These are phyloP conservation scores for Wiebesia pumilae DNA, from an alignment of 1,140 invertebrate species.

Conservation along the genomic window DNA sequence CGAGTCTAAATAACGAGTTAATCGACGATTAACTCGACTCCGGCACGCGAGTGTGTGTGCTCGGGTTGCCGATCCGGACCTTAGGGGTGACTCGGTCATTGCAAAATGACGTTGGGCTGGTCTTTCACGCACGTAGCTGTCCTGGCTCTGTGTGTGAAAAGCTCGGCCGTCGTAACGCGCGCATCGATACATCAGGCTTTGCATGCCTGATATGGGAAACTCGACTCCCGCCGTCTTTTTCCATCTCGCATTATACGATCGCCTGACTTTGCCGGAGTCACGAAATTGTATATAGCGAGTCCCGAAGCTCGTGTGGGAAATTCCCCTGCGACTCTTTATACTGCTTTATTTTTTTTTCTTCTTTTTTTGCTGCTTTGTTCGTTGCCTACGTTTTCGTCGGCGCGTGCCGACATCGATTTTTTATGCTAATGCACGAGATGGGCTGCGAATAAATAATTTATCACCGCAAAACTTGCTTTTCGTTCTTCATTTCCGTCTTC, in stretches of 20 bases:
- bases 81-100: conserved; percentile 71
- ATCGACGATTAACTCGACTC: conserved; percentile 39
- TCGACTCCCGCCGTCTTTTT: conserved; percentile 11
- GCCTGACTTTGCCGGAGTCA: conserved; percentile 8
- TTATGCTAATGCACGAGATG: conserved; percentile 30
- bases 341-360: too few relatives aligned
- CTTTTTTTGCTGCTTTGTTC: conserved; percentile 36
- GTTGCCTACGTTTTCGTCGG: neutral
- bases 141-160: conserved; percentile 63
- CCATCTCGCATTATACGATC: neutral
- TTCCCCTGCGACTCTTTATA: neutral
- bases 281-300: conserved; percentile 13
- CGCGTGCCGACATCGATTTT: neutral
- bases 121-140: conserved; percentile 60
- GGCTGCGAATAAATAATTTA: conserved; percentile 14
- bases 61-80: conserved; percentile 66
- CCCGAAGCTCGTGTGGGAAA: conserved; percentile 35
- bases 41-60: neutral
- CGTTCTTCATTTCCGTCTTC: neutral
- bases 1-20: conserved; percentile 40
- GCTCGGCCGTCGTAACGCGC: conserved; percentile 51
- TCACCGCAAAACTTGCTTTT: conserved; percentile 1
- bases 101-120: conserved; percentile 45
- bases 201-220: conserved; percentile 75
- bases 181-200: conserved; percentile 75